A percentile compares a stretch with the other conserved stretches of the same genome.
phyloP scores from a whole-genome alignment of 1,140 invertebrate genomes.

The Brachionus asplanchnoidis region DNA sequence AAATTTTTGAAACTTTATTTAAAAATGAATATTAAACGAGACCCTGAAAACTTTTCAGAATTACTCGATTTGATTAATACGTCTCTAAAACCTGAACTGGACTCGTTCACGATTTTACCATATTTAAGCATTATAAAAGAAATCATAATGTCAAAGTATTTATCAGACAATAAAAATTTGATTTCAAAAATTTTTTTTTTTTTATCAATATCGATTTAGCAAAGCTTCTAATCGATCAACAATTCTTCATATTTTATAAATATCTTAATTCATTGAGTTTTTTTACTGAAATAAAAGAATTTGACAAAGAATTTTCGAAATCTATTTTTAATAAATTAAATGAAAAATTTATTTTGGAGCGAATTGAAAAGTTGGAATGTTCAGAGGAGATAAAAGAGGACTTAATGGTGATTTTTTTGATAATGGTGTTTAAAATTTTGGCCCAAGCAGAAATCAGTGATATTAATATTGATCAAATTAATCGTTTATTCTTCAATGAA shows the following conservation, averaged over 20 bases:
- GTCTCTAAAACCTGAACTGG: not conserved
- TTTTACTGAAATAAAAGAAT: not conserved
- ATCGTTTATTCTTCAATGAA: not conserved
- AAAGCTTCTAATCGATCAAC: not conserved
- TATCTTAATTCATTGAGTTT: not conserved
- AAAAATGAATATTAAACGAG: not conserved
- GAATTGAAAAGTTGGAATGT: not conserved
- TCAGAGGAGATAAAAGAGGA: not conserved
- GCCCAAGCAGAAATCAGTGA: not conserved
- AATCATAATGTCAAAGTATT: not conserved
- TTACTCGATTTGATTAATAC: not conserved
- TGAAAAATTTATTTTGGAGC: not conserved
- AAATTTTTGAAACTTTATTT: not conserved
- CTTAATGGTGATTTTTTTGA: not conserved
- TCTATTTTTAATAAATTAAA: not conserved
- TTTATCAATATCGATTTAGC: not conserved
- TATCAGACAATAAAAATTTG: not conserved
- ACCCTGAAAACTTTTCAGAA: not conserved
- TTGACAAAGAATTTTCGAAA: not conserved
- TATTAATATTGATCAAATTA: not conserved
- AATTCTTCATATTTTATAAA: not conserved
- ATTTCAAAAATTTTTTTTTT: not conserved
- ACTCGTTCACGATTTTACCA: not conserved
- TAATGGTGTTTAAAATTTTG: not conserved
- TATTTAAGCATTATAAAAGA: not conserved